Evolutionary conservation across 2,113 vertebrate species (phyloP).

Genomic region (Cranoglanis bouderius): DNA sequence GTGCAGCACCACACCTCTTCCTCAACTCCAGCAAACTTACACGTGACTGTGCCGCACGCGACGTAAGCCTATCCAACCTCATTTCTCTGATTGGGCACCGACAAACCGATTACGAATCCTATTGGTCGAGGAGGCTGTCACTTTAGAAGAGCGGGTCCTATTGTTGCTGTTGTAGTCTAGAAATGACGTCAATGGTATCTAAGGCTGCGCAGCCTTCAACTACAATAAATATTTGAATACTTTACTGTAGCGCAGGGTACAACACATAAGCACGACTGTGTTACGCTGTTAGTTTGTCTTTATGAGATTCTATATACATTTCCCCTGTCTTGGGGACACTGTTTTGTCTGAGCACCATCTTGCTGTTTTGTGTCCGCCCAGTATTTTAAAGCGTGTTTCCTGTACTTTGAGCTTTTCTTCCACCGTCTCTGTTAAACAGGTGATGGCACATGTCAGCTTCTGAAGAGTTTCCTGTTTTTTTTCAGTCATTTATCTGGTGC

Average conservation of each 20-base stretch:
- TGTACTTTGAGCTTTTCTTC: neutral
- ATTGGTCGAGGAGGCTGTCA: conserved; percentile 61
- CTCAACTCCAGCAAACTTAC: conserved; percentile 59
- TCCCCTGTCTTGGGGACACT: neutral
- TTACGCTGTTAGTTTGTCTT: neutral
- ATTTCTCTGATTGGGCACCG: conserved; percentile 60
- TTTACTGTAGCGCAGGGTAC: neutral
- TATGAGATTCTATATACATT: neutral
- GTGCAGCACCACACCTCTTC: conserved; percentile 60
- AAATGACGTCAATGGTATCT: conserved; percentile 72
- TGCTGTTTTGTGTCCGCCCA: neutral
- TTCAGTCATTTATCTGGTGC: neutral
- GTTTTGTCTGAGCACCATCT: neutral
- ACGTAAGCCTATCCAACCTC: conserved; percentile 47
- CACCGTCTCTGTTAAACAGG: conserved; percentile 9
- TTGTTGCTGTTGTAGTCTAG: conserved; percentile 64
- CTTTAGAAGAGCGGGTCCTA: conserved; percentile 60
- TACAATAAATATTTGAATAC: conserved; percentile 32
- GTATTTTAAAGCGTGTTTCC: neutral
- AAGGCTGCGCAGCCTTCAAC: conserved; percentile 53
- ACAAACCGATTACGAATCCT: conserved; percentile 45
- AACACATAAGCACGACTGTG: neutral
- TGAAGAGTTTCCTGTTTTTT: conserved; percentile 39
- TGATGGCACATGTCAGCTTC: conserved; percentile 46
- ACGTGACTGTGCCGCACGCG: conserved; percentile 66